Base-by-base conservation (phyloP, 2,888 invertebrate genomes). In the Tuta absoluta region DNA sequence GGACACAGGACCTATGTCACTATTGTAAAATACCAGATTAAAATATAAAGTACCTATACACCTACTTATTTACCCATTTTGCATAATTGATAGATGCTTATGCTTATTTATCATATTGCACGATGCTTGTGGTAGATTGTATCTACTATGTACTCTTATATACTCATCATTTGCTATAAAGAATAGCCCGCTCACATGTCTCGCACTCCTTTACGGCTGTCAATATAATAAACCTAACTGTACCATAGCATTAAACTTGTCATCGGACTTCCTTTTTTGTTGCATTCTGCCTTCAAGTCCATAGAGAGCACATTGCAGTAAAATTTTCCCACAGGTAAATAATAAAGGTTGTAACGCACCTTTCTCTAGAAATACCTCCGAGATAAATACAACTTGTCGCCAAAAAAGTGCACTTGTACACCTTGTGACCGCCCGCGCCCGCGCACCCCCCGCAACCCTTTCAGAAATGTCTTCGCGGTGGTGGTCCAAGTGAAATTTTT, bases 321-420 rank as follows among this genome's bases (percentile, higher is more conserved):
- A 23, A 51, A 61, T 64, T 62, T 73, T 75, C 75, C 72, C 76
- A 73, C 75, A 72, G 62, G 71, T 65, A 68, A 70, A 71, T 72
- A 67, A 61, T 61, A 61, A 61, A 61, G 67, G 67, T 66, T 68
- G 71, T 64, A 67, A 72, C 69, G 72, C 86, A 87, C 87, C 88
- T 86, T 86, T 84, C 80, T 73, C 66, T 62, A 58, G 33, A 69
- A 70, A 71, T 33, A 33, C 4, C 33, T 33, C 8, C 33, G 33
- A 33, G 33, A 33, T 33, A 33, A 33, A 33, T 76, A 75, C 77
- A 79, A 84, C 80, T 83, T 82, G 80, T 81, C 75, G 75, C 78
- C 78, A 80, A 82, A 83, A 81, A 79, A 81, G 71, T 67, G 66
- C 68, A 66, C 63, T 62, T 65, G 66, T 69, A 70, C 84, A 84